These are phyloP conservation scores for Scaptomyza cyrtandrae DNA, from an alignment of 2,888 invertebrate genomes.

Conservation along the genomic window DNA sequence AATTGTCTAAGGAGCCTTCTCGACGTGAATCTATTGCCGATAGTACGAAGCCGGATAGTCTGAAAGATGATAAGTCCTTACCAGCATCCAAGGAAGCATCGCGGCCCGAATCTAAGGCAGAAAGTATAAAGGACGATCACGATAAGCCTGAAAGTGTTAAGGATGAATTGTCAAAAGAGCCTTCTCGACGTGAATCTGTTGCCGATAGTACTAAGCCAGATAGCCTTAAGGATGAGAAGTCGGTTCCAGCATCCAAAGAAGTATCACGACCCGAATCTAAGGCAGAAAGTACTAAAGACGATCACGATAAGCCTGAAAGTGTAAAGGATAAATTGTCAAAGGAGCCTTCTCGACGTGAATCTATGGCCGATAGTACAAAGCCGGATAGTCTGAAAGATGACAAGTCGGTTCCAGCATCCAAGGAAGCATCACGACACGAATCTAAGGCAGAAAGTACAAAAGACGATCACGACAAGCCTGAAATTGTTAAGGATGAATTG, in stretches of 20 bases:
- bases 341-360: background rate
- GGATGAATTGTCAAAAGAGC: slow-evolving; percentile 15
- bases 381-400: slow-evolving; percentile 25
- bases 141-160: background rate
- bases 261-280: slow-evolving; percentile 42
- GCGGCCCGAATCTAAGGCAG: slow-evolving; percentile 18
- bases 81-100: slow-evolving; percentile 1
- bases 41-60: background rate
- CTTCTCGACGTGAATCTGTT: slow-evolving; percentile 23
- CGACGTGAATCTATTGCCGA: slow-evolving; percentile 21
- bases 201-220: slow-evolving; percentile 3
- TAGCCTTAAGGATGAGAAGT: slow-evolving; percentile 4
- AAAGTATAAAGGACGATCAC: slow-evolving; percentile 3
- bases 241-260: slow-evolving; percentile 25
- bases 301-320: background rate
- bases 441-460: slow-evolving; percentile 21
- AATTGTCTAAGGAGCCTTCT: slow-evolving; percentile 10
- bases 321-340: background rate
- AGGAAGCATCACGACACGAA: slow-evolving; percentile 38
- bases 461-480: background rate
- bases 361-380: background rate
- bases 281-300: slow-evolving; percentile 11
- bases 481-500: background rate
- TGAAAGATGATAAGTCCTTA: slow-evolving; percentile 12
- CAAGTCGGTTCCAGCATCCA: slow-evolving; percentile 31